phyloP scores from a whole-genome alignment of 1,140 invertebrate genomes.

The Anagrus nilaparvatae region DNA sequence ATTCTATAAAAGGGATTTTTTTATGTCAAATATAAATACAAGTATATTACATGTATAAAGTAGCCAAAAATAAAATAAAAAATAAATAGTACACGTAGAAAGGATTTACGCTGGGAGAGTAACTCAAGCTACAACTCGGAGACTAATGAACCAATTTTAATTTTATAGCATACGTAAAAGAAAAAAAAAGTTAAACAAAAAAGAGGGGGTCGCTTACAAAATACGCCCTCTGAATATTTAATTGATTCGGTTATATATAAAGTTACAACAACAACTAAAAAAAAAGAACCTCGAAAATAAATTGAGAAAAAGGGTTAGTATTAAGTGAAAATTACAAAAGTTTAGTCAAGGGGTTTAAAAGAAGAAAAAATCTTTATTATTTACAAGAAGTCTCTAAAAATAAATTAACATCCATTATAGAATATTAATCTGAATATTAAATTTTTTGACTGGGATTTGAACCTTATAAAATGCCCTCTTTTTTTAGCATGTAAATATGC shows the following conservation, averaged over 20 bases:
- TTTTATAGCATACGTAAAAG: slow-evolving; percentile 19
- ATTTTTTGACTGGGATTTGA: no score
- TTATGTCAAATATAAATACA: no score
- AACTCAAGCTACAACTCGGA: slow-evolving; percentile 2
- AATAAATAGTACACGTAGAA: background rate
- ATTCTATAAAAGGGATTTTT: no score
- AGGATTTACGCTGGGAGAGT: background rate
- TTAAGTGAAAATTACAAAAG: no score
- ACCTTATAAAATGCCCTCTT: no score
- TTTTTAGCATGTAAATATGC: no score
- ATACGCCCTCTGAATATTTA: slow-evolving; percentile 25
- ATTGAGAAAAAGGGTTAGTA: no score
- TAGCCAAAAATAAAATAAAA: background rate
- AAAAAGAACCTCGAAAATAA: slow-evolving; percentile 1
- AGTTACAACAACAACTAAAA: slow-evolving; percentile 2
- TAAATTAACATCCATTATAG: slow-evolving; percentile 18
- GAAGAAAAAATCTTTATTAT: background rate
- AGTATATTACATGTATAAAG: no score
- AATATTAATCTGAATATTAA: no score
- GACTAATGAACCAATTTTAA: slow-evolving; percentile 28
- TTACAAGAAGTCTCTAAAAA: slow-evolving; percentile 15
- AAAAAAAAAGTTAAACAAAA: no score
- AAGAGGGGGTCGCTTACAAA: no score
- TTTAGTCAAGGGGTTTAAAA: background rate
- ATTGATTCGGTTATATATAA: slow-evolving; percentile 16